These are phyloP conservation scores for Oryzias dopingdopingensis DNA, from an alignment of 2,797 vertebrate genomes.

Conservation along the genomic window DNA sequence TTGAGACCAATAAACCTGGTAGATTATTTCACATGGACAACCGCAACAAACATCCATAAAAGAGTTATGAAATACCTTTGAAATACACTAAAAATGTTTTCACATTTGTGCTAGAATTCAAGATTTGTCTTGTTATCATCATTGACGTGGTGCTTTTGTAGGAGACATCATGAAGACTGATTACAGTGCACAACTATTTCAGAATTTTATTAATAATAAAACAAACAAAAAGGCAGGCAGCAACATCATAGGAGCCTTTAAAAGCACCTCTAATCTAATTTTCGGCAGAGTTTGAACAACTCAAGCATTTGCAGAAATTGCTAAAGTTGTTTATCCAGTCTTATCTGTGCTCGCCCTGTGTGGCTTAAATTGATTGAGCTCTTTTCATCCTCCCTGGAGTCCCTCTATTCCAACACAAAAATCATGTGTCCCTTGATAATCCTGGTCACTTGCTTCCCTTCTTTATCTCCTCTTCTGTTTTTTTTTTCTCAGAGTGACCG, in stretches of 20 bases:
- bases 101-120: background rate
- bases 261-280: conserved; percentile 15
- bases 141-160: background rate
- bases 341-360: conserved; percentile 14
- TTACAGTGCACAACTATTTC: background rate
- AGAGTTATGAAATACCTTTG: too few species aligned
- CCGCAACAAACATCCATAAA: too few species aligned
- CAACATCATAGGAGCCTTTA: conserved; percentile 14
- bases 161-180: conserved; percentile 4
- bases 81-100: background rate
- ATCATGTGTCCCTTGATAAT: conserved; percentile 35
- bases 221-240: conserved; percentile 8
- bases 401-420: conserved; percentile 33
- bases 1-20: too few species aligned
- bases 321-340: conserved; percentile 26
- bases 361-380: conserved; percentile 41
- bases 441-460: conserved; percentile 42
- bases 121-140: background rate
- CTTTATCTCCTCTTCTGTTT: conserved; percentile 22
- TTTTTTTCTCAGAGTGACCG: conserved; percentile 77
- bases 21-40: too few species aligned
- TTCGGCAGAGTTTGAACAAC: conserved; percentile 19
- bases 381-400: conserved; percentile 32
- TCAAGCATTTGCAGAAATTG: conserved; percentile 26
- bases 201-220: conserved; percentile 21